These are phyloP conservation scores for Drepana arcuata DNA, from an alignment of 1,140 invertebrate species.

Conservation along the genomic window DNA sequence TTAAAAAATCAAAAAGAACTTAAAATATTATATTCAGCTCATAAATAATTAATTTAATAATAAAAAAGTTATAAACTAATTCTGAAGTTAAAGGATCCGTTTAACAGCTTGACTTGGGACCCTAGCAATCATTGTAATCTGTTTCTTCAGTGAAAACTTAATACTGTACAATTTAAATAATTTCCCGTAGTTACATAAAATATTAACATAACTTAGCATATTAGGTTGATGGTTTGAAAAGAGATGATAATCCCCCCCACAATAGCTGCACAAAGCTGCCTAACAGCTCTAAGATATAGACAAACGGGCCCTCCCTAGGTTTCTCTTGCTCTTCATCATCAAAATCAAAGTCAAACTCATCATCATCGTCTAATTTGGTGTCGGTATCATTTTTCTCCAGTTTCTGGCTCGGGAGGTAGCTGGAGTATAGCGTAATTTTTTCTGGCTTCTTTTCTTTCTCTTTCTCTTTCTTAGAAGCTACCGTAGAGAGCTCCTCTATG, in stretches of 20 bases:
- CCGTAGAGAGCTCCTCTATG: constrained; percentile 43
- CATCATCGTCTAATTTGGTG: constrained; percentile 17
- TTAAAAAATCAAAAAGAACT: too few species aligned
- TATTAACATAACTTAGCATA: too few species aligned
- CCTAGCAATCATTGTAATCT: too few species aligned
- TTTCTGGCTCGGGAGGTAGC: constrained; percentile 30
- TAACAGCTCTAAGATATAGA: constrained; percentile 42
- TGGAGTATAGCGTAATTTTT: constrained; percentile 50
- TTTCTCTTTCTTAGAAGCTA: constrained; percentile 34
- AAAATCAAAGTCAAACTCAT: constrained; percentile 2
- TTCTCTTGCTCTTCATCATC: constrained; percentile 15
- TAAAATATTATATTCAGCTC: too few species aligned
- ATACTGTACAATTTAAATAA: too few species aligned
- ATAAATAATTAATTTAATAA: too few species aligned
- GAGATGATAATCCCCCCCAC: constrained; percentile 34
- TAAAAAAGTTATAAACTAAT: too few species aligned
- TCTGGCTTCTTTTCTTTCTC: constrained; percentile 55
- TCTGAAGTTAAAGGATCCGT: too few species aligned
- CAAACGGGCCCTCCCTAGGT: constrained; percentile 33
- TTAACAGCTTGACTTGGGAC: too few species aligned
- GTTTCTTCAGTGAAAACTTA: too few species aligned
- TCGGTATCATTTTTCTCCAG: constrained; percentile 28
- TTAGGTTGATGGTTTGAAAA: constrained; percentile 20
- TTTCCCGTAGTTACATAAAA: too few species aligned
- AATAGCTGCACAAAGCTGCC: constrained; percentile 40